Evolutionary conservation across 2,888 invertebrate species (phyloP).

Genomic region (Limnephilus auricula): DNA sequence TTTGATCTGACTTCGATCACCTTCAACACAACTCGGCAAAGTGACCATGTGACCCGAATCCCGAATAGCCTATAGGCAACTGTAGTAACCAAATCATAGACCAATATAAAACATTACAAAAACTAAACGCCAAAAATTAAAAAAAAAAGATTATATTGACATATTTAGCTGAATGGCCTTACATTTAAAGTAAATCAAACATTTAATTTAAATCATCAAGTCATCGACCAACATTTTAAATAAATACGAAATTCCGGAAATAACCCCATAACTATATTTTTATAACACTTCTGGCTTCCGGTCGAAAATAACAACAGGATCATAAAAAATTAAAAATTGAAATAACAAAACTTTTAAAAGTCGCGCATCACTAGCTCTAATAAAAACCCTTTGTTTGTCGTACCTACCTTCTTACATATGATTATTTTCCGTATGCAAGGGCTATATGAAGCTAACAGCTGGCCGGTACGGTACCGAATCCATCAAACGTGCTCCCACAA

Average conservation of each 20-base stretch:
- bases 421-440: background rate
- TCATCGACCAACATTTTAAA: background rate
- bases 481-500: slow-evolving; percentile 6
- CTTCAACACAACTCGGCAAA: too few species aligned
- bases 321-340: background rate
- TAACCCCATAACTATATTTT: background rate
- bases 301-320: background rate
- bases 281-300: background rate
- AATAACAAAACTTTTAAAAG: background rate
- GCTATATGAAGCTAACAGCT: background rate
- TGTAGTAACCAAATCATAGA: too few species aligned
- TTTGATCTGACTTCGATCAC: too few species aligned
- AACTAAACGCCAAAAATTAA: too few species aligned
- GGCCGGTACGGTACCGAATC: background rate
- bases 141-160: too few species aligned
- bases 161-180: too few species aligned
- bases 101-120: too few species aligned
- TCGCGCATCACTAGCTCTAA: background rate
- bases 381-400: background rate
- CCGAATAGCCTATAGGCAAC: too few species aligned
- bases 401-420: background rate
- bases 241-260: background rate
- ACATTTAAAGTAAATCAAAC: too few species aligned
- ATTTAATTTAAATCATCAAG: background rate
- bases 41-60: too few species aligned